Base-by-base conservation (phyloP, 2,888 invertebrate species). In the Watsonalla cultraria region DNA sequence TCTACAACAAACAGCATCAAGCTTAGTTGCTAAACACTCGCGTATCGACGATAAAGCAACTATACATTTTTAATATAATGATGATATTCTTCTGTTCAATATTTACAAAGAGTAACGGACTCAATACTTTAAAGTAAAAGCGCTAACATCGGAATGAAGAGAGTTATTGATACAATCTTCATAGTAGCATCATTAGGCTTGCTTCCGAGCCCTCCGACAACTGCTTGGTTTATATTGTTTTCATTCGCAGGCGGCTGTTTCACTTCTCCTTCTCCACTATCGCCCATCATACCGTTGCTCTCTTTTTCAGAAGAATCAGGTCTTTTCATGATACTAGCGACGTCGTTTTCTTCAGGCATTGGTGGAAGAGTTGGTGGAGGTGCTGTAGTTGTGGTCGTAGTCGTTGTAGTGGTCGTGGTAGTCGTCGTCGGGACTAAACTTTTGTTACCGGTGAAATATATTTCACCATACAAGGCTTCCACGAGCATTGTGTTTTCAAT, bases 381-480 rank as follows among this genome's bases (percentile, higher is more conserved):
- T 53, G 85, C 83, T 42, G 92, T 90, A 7, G 92, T 92, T 2
- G 92, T 92, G 7, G 92, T 92, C 11, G 92, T 92, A 4, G 94
- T 93, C 5, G 92, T 92, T 6, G 93, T 93, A 0, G 93, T 93
- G 0, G 93, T 93, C 5, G 90, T 91, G 0, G 94, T 92, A 0
- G 94, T 93, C 0, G 95, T 96, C 9, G 96, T 96, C 1, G 97
- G 96, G 15, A 96, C 95, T 46, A 95, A 81, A 13, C 93, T 94
- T 65, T 94, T 93, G 79, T 97, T 97, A 52, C 92, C 91, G 47
- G 95, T 80, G 83, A 93, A 97, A 79, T 95, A 97, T 50, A 95
- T 92, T 35, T 94, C 94, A n/a, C 95, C 94, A 65, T 94, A 95
- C 62, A 94, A 93, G 6, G 95, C 92, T 63, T 92, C 92, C 0